Evolutionary conservation across 2,888 invertebrate species (phyloP).

Genomic region (Drosophila prostipennis): DNA sequence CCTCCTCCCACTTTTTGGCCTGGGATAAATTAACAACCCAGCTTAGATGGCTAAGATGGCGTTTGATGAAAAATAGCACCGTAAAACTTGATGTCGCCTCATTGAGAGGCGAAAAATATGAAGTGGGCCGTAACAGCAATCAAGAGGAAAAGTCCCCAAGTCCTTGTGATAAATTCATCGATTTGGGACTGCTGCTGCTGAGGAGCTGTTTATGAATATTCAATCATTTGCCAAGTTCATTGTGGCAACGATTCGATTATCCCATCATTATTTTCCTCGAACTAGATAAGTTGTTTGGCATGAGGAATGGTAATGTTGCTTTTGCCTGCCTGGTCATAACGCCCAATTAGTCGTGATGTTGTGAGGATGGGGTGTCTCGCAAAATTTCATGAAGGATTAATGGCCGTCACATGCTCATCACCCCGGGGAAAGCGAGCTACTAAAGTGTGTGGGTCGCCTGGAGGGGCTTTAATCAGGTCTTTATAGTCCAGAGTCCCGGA

Average conservation of each 20-base stretch:
- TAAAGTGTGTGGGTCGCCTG: not conserved
- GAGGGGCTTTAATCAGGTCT: conserved; percentile 39
- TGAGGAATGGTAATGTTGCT: not conserved
- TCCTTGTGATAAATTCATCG: conserved; percentile 46
- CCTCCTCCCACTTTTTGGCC: too few species aligned
- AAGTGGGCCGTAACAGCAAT: conserved; percentile 4
- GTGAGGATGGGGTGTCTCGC: not conserved
- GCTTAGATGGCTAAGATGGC: not conserved
- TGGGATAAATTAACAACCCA: conserved; percentile 20
- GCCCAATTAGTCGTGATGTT: conserved; percentile 40
- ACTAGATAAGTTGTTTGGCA: not conserved
- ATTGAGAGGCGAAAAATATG: not conserved
- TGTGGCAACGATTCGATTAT: conserved; percentile 21
- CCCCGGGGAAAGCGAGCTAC: too few species aligned
- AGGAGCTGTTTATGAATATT: conserved; percentile 20
- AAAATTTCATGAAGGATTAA: conserved; percentile 18
- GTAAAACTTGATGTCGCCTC: conserved; percentile 3
- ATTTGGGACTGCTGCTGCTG: conserved; percentile 33
- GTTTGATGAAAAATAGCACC: conserved; percentile 11
- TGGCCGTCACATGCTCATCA: conserved; percentile 7
- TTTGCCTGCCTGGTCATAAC: not conserved
- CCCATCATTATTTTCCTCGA: conserved; percentile 2
- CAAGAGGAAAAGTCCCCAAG: conserved; percentile 1
- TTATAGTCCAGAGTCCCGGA: conserved; percentile 30
- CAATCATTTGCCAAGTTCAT: conserved; percentile 4